Evolutionary conservation across 2,113 vertebrate genomes (phyloP).

Genomic region (Psilopogon haemacephalus): DNA sequence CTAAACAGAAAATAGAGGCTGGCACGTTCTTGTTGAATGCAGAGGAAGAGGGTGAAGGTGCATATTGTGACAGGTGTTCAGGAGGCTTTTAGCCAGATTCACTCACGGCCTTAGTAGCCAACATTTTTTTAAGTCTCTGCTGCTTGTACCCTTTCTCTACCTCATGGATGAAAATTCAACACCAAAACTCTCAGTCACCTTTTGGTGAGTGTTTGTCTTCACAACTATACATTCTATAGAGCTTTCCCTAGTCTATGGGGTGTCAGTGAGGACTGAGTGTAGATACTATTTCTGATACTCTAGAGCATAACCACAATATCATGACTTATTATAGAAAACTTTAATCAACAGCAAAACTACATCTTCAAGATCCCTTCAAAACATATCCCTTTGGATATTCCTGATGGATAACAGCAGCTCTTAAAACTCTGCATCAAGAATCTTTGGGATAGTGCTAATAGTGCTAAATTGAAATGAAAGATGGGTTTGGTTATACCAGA

Average conservation of each 20-base stretch:
- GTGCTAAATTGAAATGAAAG: background rate
- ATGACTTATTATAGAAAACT: background rate
- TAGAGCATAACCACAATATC: background rate
- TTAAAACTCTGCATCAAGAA: background rate
- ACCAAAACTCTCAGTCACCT: background rate
- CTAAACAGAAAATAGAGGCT: background rate
- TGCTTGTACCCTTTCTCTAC: background rate
- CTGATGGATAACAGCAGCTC: background rate
- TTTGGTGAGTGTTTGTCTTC: background rate
- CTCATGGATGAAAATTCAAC: background rate
- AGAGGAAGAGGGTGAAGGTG: background rate
- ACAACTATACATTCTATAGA: background rate
- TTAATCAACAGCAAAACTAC: background rate
- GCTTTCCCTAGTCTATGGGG: background rate
- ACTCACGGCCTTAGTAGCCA: background rate
- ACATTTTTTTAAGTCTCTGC: background rate
- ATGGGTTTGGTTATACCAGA: background rate
- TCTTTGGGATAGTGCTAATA: background rate
- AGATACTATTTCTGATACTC: background rate
- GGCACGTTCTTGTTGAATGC: fast-evolving
- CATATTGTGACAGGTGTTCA: background rate
- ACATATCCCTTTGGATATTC: background rate
- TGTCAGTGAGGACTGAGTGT: background rate
- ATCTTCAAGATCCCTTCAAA: slow-evolving; percentile 1
- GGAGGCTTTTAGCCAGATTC: background rate